Evolutionary conservation across 2,888 invertebrate genomes (phyloP).

Genomic region (Petrolisthes manimaculis): DNA sequence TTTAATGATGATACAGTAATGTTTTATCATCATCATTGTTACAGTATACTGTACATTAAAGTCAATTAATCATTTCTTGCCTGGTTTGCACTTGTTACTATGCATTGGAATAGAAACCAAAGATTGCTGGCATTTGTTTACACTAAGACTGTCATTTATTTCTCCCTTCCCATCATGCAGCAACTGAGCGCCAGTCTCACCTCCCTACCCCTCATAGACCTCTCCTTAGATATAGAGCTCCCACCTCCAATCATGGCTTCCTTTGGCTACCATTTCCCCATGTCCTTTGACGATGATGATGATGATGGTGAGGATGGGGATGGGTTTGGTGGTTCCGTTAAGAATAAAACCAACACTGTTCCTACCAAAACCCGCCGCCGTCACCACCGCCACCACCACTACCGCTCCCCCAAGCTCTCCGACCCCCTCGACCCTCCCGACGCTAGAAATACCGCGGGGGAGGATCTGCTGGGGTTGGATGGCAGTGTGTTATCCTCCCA

Average conservation of each 20-base stretch:
- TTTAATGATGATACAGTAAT: no score
- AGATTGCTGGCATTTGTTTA: not conserved
- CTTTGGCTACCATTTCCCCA: slow-evolving; percentile 45
- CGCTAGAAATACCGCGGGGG: slow-evolving; percentile 1
- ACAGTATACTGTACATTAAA: no score
- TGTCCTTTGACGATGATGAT: slow-evolving; percentile 36
- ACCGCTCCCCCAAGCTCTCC: slow-evolving; percentile 49
- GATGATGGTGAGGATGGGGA: not conserved
- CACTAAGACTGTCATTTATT: slow-evolving; percentile 16
- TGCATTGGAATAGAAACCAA: not conserved
- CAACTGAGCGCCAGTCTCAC: slow-evolving; percentile 57
- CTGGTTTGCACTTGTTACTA: not conserved
- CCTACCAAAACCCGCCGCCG: not conserved
- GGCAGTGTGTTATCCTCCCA: slow-evolving; percentile 8
- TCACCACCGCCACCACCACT: slow-evolving; percentile 16
- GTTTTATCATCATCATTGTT: no score
- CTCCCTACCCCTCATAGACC: slow-evolving; percentile 63
- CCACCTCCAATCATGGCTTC: slow-evolving; percentile 62
- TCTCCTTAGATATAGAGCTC: slow-evolving; percentile 62
- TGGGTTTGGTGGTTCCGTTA: slow-evolving; percentile 22
- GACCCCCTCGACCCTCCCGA: slow-evolving; percentile 24
- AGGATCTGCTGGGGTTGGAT: slow-evolving; percentile 19
- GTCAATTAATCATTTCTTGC: no score
- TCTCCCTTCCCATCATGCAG: slow-evolving; percentile 42
- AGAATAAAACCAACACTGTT: slow-evolving; percentile 22